Base-by-base conservation (phyloP, 2,113 vertebrate species). In the Colossoma macropomum region DNA sequence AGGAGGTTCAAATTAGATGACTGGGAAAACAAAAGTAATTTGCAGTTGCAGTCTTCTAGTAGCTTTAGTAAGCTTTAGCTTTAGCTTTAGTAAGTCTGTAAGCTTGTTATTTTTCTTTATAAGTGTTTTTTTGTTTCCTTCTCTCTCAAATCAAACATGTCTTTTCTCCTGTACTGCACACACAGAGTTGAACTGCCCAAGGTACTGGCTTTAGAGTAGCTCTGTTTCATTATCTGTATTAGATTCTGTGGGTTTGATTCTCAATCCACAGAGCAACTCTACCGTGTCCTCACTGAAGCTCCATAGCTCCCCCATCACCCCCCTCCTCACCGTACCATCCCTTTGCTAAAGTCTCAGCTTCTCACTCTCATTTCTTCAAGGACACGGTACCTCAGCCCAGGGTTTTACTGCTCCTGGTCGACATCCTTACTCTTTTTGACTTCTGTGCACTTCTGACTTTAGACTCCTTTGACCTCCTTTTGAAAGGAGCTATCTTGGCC, bases 341-440 rank as follows among this genome's bases (percentile, higher is more conserved):
- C 25, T 63, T 70, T 72, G 19, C 71, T 85, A 19, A 76, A 70
- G 38, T 84, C 82, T 84, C 75, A 74, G 76, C 27, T 52, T 79
- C 34, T 74, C 30, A 41, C n/a, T 38, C 50, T 70, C 23, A 66
- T 81, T 81, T 85, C 68, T 77, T 82, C 60, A 79, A 75, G 30
- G n/a, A 79, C 71, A 48, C n/a, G 63, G 30, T 79, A 70, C 32
- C 62, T 82, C 48, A 82, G 23, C 30, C 45, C 45, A 27, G 54
- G 34, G 13, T 60, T 84, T 81, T 71, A 77, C 74, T 15, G 66
- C 50, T 30, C 38, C 48, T 30, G 54, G 52, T 23, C 1, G 52
- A 68, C 34, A 34, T 19, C 30, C 45, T 52, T 5, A 63, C 60
- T 79, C 45, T 76, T 79, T 74, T 79, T 70, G 23, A 66, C 50